Evolutionary conservation across 2,797 vertebrate species (phyloP), one percentile per base, ranked within the genome.

Genomic region (Schizopygopsis pylzovi): DNA sequence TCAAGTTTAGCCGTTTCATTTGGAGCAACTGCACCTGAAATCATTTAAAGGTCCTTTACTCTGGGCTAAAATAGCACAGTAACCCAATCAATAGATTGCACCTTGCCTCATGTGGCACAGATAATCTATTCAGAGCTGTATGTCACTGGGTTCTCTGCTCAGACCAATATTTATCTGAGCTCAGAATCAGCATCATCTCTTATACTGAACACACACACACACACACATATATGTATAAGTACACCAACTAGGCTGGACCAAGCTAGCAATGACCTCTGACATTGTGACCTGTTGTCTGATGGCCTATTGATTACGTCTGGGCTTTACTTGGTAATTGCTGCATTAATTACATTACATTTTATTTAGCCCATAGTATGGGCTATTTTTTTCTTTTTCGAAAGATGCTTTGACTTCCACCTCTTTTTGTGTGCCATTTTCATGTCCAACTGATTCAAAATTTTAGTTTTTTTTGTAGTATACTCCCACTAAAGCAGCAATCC

Each of bases 241-340:
- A 84, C 78, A 86, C 68, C 20, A 84, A 84, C 79, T 73, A 75
- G 56, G 39, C 47, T 37, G 45, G n/a, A 79, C 59, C 52, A 79
- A 79, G 90, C 89, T 87, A 89, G 87, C 78, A 87, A 85, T 92
- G 92, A 95, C 91, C 95, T 90, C 65, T 94, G 93, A 94, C 93
- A 75, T 52, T 37, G 6, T 90, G 93, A 94, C 93, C 94, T 82
- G 72, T 92, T 95, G 95, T 96, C 95, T 96, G 95, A 95, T 94
- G 94, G 92, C 94, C 94, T 95, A 96, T 96, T 90, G 95, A 96
- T 96, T 95, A 92, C 85, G 95, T 96, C 95, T 96, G 94, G 94
- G 90, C 91, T 85, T 63, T 91, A 89, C 88, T 56, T 89, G 88
- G 91, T 94, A 93, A 94, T 93, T 92, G 93, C 92, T 93, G 88